Conservation (phyloP, 2,113 vertebrate species). For the Benthochromis sp. region DNA sequence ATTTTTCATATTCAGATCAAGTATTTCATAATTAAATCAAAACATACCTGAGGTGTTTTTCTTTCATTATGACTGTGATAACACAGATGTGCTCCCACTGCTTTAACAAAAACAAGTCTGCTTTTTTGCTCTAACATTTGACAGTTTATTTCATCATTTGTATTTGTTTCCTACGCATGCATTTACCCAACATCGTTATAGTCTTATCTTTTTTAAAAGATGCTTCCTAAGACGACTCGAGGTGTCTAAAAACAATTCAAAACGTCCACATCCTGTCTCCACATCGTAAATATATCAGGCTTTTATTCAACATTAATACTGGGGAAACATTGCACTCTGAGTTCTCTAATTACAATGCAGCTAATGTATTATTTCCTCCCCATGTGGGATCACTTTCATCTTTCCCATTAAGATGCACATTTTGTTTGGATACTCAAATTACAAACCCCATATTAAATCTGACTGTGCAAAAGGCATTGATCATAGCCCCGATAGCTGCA, state of each 20-base stretch:
- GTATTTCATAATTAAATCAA: constrained; percentile 19
- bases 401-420: constrained; percentile 71
- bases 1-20: constrained; percentile 21
- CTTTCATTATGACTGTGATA: background rate
- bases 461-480: constrained; percentile 72
- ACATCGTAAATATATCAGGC: constrained; percentile 40
- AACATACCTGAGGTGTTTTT: constrained; percentile 4
- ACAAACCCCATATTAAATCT: constrained; percentile 71
- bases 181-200: background rate
- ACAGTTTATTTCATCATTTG: background rate
- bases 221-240: constrained; percentile 18
- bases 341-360: constrained; percentile 70
- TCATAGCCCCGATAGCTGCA: constrained; percentile 68
- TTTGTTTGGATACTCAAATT: constrained; percentile 75
- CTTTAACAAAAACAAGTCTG: background rate
- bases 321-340: constrained; percentile 58
- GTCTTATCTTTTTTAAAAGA: background rate
- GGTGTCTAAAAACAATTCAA: constrained; percentile 38
- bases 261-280: constrained; percentile 26
- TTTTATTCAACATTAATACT: constrained; percentile 61
- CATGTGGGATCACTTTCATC: constrained; percentile 69
- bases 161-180: background rate
- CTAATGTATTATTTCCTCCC: constrained; percentile 68
- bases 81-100: background rate
- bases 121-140: background rate